Evolutionary conservation across 2,797 vertebrate species (phyloP).

Genomic region (Staurois parvus): DNA sequence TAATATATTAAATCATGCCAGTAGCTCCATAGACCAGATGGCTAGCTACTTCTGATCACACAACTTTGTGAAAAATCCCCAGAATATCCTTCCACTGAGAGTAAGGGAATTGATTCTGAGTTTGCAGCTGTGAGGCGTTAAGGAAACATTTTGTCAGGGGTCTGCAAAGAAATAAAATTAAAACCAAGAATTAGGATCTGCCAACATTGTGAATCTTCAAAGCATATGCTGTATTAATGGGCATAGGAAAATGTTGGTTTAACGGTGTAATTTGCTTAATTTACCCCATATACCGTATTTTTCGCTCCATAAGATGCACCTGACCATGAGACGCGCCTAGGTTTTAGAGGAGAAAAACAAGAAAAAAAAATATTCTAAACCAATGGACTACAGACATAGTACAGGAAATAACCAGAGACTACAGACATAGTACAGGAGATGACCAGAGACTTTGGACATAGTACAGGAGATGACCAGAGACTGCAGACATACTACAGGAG

Average conservation of each 20-base stretch:
- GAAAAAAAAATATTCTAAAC: no score
- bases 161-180: neutral
- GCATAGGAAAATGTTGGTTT: neutral
- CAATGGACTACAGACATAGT: no score
- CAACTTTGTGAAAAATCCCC: conserved; percentile 12
- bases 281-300: neutral
- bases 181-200: neutral
- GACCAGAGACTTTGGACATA: no score
- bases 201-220: conserved; percentile 28
- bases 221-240: conserved; percentile 30
- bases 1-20: conserved; percentile 18
- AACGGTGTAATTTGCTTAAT: no score
- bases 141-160: conserved; percentile 20
- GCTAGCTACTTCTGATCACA: conserved; percentile 32
- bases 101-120: conserved; percentile 28
- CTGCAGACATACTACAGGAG: no score
- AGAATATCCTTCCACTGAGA: conserved; percentile 21
- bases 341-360: no score
- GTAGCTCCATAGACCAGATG: neutral
- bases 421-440: no score
- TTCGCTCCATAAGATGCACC: no score
- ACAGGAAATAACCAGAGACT: no score
- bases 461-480: no score
- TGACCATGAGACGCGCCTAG: no score
- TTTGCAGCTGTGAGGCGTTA: conserved; percentile 42